Evolutionary conservation across 1,140 invertebrate genomes (phyloP).

Genomic region (Campoletis sonorensis): DNA sequence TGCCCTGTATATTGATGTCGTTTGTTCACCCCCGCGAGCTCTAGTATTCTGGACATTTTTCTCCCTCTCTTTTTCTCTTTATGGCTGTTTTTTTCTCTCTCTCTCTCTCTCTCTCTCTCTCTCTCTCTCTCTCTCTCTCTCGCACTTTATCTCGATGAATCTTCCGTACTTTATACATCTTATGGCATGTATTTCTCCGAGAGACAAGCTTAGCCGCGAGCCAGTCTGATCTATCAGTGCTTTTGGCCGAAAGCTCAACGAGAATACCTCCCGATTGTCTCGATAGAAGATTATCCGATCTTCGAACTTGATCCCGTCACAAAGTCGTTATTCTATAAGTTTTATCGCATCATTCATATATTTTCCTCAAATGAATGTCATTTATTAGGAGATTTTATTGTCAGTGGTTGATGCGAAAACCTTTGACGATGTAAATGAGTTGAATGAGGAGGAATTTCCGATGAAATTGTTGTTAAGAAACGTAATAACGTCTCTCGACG

Average conservation of each 20-base stretch:
- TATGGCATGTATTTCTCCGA: slow-evolving; percentile 19
- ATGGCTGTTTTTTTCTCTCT: not conserved
- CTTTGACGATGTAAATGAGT: too few relatives aligned
- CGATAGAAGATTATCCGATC: slow-evolving; percentile 17
- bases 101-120: not conserved
- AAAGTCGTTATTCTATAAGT: not conserved
- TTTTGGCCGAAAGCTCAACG: slow-evolving; percentile 16
- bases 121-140: not conserved
- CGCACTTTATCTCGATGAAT: not conserved
- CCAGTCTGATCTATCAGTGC: slow-evolving; percentile 33
- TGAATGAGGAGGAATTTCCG: too few relatives aligned
- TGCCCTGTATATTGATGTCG: slow-evolving; percentile 74
- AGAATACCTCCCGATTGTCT: slow-evolving; percentile 21
- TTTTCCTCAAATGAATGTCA: too few relatives aligned
- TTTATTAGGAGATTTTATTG: too few relatives aligned
- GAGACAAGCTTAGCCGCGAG: slow-evolving; percentile 39
- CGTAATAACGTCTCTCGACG: too few relatives aligned
- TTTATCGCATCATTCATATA: too few relatives aligned
- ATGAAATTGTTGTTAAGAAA: too few relatives aligned
- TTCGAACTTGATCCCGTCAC: not conserved
- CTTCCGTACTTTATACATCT: slow-evolving; percentile 31
- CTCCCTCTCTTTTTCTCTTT: too few relatives aligned
- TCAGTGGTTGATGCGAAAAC: too few relatives aligned
- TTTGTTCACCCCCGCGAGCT: slow-evolving; percentile 50
- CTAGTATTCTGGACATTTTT: slow-evolving; percentile 23